phyloP scores from a whole-genome alignment of 2,797 vertebrate genomes.

The Falco peregrinus region DNA sequence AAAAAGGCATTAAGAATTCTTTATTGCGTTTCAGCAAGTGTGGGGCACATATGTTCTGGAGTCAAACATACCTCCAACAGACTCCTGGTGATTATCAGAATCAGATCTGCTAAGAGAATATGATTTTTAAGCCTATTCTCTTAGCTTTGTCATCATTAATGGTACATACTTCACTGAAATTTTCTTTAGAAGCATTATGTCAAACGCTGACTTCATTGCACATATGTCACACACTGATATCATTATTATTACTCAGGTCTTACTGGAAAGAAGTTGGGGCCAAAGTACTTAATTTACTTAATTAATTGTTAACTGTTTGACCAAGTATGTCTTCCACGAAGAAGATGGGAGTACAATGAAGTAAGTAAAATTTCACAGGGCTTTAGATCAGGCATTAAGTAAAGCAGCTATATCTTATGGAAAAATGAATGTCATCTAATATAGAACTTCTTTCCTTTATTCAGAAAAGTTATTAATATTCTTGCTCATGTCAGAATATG shows the following conservation, averaged over 20 bases:
- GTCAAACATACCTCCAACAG: neutral
- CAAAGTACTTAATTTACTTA: conserved; percentile 55
- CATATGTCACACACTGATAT: conserved; percentile 34
- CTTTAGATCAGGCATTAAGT: conserved; percentile 34
- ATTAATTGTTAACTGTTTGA: conserved; percentile 51
- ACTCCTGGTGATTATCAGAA: neutral
- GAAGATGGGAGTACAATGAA: conserved; percentile 54
- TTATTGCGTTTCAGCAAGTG: neutral
- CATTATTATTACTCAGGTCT: conserved; percentile 46
- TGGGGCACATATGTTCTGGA: neutral
- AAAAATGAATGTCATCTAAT: neutral
- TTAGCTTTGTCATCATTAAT: conserved; percentile 13
- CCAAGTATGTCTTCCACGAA: conserved; percentile 19
- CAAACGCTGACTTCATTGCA: conserved; percentile 57
- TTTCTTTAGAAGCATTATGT: conserved; percentile 30
- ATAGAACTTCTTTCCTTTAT: neutral
- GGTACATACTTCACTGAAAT: neutral
- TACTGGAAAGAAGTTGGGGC: conserved; percentile 44
- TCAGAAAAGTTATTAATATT: neutral
- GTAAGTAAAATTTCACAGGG: conserved; percentile 40
- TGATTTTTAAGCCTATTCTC: neutral
- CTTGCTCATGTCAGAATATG: neutral
- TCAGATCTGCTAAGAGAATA: neutral
- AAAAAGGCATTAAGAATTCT: neutral
- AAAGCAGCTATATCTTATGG: conserved; percentile 2